Base-by-base conservation (phyloP, 2,113 vertebrate genomes). In the Burhinus bistriatus region DNA sequence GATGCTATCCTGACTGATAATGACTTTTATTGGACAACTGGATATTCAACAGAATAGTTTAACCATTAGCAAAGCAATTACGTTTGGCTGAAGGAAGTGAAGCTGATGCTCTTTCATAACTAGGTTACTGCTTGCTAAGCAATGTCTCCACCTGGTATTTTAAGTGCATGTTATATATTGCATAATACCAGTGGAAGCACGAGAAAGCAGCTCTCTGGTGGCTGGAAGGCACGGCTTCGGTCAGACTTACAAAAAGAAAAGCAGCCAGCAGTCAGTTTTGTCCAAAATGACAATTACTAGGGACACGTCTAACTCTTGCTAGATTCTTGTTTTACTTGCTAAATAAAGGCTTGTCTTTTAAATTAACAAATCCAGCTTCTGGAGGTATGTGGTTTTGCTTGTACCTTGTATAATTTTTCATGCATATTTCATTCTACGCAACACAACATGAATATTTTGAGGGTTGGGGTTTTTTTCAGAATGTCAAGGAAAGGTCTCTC, bases 391-490 rank as follows among this genome's bases (percentile, higher is more conserved):
- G 40, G 15, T 90, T 86, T 84, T 90, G 15, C 65, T 94, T 79
- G 17, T 83, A 75, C 38, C 38, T 92, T 89, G 64, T 64, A 44
- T 51, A 92, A 89, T 68, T 89, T 94, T 89, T 73, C 65, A 92
- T 89, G 72, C 45, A 84, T 84, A 87, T 94, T 95, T 94, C 69
- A 89, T 66, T 45, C 64, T 58, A 66, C 0, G 9, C 9, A 90
- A 81, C 10, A 38, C 15, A 59, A 72, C 9, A 77, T 87, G 34
- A 95, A 87, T 92, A 95, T 95, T 95, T 89, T 19, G 90, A 83
- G 21, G 4, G 0, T 9, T 52, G 65, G 26, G 17, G 36, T 40
- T 58, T 27, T 70, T n/a, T 22, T 21, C 16, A 32, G 42, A 81
- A 70, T 64, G 14, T 57, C 64, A 76, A 51, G 38, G 11, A 29